These are phyloP conservation scores for Acanthisitta chloris DNA, from an alignment of 2,113 vertebrate species.

Conservation along the genomic window DNA sequence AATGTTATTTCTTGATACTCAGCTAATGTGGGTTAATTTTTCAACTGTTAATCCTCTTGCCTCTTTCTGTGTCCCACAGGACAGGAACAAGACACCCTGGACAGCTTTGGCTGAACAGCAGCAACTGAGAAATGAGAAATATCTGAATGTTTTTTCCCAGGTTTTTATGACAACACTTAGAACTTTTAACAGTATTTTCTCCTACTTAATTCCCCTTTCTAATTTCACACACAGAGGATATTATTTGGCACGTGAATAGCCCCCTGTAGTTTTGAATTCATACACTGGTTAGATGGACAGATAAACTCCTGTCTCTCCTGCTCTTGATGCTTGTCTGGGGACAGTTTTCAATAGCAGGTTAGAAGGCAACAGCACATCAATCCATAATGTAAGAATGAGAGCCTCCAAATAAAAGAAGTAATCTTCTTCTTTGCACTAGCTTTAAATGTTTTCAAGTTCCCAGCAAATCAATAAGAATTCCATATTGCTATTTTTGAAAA, in stretches of 20 bases:
- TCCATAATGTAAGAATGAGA: neutral
- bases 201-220: neutral
- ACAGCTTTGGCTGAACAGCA: neutral
- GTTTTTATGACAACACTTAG: neutral
- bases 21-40: neutral
- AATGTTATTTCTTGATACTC: neutral
- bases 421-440: neutral
- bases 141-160: neutral
- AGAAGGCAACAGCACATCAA: neutral
- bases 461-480: neutral
- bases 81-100: neutral
- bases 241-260: neutral
- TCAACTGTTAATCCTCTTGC: neutral
- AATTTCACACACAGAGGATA: neutral
- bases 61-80: neutral
- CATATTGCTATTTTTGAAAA: neutral
- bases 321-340: neutral
- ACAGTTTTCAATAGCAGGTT: neutral
- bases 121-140: neutral
- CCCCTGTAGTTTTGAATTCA: neutral
- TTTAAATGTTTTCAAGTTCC: neutral
- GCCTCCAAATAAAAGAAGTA: neutral
- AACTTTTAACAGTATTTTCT: neutral
- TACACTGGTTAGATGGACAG: neutral
- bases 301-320: neutral